phyloP scores from a whole-genome alignment of 2,888 invertebrate genomes.

The Sphinx pinastri region DNA sequence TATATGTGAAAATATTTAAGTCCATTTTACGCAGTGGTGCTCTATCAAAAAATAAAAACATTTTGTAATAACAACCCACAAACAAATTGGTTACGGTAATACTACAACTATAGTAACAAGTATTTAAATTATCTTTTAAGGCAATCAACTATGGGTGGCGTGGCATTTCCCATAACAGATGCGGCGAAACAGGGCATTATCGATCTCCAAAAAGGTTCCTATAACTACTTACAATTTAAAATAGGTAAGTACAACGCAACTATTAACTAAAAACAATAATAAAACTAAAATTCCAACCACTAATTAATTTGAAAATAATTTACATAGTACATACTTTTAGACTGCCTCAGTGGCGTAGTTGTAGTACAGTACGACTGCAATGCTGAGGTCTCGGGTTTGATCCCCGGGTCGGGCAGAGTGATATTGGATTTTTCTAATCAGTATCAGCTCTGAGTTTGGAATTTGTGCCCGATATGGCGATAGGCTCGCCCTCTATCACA shows the following conservation, averaged over 20 bases:
- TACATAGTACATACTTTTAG: too few relatives aligned
- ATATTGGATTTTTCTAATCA: too few relatives aligned
- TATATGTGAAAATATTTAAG: too few relatives aligned
- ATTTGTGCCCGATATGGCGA: too few relatives aligned
- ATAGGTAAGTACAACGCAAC: constrained; percentile 85
- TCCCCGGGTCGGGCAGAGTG: too few relatives aligned
- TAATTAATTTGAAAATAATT: too few relatives aligned
- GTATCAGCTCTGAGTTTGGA: too few relatives aligned
- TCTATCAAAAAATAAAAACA: not conserved
- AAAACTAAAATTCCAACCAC: not conserved
- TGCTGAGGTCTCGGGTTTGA: too few relatives aligned
- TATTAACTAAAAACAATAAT: not conserved
- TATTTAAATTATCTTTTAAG: constrained; percentile 58
- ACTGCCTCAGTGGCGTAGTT: too few relatives aligned
- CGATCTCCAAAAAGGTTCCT: constrained; percentile 88
- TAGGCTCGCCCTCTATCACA: too few relatives aligned
- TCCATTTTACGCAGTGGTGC: not conserved
- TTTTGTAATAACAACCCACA: not conserved
- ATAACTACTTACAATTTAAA: constrained; percentile 95
- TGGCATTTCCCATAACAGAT: constrained; percentile 94
- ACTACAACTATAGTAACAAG: not conserved
- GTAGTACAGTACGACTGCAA: too few relatives aligned
- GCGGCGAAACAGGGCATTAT: constrained; percentile 90
- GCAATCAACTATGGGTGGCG: constrained; percentile 95
- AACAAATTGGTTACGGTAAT: not conserved